phyloP scores from a whole-genome alignment of 2,888 invertebrate species.

The Busseola fusca region DNA sequence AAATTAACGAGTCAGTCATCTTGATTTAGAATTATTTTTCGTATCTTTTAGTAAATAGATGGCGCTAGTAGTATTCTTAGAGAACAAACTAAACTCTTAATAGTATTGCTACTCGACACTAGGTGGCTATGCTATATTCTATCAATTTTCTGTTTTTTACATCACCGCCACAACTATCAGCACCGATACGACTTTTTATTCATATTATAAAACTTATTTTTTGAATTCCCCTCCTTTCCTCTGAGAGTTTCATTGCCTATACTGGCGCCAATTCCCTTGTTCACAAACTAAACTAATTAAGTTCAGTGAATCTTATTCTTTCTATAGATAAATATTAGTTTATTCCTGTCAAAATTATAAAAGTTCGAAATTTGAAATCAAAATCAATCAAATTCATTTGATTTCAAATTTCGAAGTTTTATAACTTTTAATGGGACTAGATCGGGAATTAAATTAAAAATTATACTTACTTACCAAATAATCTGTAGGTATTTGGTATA shows the following conservation, averaged over 20 bases:
- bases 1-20: not conserved
- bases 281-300: too few species aligned
- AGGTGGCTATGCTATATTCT: constrained; percentile 56
- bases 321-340: too few species aligned
- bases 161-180: not conserved
- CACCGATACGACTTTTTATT: not conserved
- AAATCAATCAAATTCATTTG: too few species aligned
- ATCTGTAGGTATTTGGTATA: not conserved
- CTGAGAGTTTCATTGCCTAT: not conserved
- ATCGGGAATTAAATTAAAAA: not conserved
- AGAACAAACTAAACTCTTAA: not conserved
- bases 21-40: not conserved
- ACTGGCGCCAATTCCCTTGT: too few species aligned
- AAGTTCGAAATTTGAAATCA: too few species aligned
- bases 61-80: not conserved
- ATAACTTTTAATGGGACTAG: not conserved
- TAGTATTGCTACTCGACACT: constrained; percentile 51
- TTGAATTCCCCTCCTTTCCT: not conserved
- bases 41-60: constrained; percentile 21
- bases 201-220: not conserved
- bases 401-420: not conserved
- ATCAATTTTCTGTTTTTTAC: not conserved
- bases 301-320: too few species aligned
- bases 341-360: too few species aligned
- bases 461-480: not conserved